A percentile compares a stretch with the other conserved stretches of the same genome.
These are phyloP conservation scores for Paradoxurus hermaphroditus DNA, from an alignment of 2,113 vertebrate genomes.

Conservation along the genomic window DNA sequence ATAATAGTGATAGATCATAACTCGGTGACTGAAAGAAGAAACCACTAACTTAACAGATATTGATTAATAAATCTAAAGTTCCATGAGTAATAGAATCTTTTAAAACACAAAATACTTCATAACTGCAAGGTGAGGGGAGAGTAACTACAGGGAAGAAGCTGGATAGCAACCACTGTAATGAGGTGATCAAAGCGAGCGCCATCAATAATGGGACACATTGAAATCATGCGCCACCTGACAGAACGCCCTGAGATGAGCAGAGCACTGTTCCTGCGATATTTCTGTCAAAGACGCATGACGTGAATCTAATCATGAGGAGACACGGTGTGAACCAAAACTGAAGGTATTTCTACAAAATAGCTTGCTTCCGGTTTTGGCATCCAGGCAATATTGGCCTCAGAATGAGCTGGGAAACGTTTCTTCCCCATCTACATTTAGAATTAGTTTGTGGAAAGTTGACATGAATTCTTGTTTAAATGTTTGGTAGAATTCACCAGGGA, in stretches of 20 bases:
- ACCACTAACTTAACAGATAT: not conserved
- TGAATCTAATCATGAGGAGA: not conserved
- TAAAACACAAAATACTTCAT: not conserved
- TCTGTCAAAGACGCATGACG: not conserved
- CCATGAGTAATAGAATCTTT: not conserved
- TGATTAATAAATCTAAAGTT: not conserved
- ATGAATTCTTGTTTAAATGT: not conserved
- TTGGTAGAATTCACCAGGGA: not conserved
- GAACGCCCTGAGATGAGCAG: not conserved
- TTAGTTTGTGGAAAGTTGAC: not conserved
- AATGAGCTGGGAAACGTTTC: not conserved
- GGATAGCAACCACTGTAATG: not conserved
- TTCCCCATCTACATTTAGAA: not conserved
- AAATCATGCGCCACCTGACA: not conserved
- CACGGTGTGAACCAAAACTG: not conserved
- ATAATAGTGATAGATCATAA: not conserved
- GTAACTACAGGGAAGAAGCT: not conserved
- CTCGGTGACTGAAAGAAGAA: not conserved
- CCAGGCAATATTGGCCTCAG: not conserved
- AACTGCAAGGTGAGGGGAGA: not conserved
- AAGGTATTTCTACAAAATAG: not conserved
- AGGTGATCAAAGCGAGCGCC: not conserved
- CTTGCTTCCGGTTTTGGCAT: not conserved
- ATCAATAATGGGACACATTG: not conserved
- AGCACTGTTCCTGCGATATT: not conserved